A percentile compares a stretch with the other conserved stretches of the same genome.
These are phyloP conservation scores for Dicranocentrus wangi DNA, from an alignment of 2,888 invertebrate species.

Conservation along the genomic window DNA sequence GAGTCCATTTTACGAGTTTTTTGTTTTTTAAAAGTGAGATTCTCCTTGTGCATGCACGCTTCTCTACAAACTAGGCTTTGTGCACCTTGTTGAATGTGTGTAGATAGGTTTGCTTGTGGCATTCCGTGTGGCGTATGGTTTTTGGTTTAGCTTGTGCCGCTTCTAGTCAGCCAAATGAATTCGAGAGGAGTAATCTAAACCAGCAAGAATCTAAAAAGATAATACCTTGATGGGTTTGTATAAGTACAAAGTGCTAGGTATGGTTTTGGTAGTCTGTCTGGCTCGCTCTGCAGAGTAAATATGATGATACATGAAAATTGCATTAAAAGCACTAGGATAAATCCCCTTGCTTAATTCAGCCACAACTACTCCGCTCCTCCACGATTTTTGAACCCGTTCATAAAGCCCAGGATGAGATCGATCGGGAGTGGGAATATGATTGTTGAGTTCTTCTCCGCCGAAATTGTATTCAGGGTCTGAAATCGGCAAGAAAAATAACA, in stretches of 20 bases:
- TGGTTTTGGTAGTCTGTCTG: too few relatives aligned
- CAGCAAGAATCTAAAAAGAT: background rate
- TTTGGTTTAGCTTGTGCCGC: too few relatives aligned
- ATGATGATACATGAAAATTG: slow-evolving; percentile 36
- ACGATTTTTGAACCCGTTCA: slow-evolving; percentile 31
- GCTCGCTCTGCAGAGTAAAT: background rate
- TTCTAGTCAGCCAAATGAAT: background rate
- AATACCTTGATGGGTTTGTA: slow-evolving; percentile 1
- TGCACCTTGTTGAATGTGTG: too few relatives aligned
- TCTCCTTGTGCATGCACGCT: too few relatives aligned
- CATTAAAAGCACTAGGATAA: slow-evolving; percentile 33
- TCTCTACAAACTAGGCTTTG: too few relatives aligned
- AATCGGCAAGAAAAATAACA: slow-evolving; percentile 3
- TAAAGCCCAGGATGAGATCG: slow-evolving; percentile 66
- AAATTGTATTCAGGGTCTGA: slow-evolving; percentile 96
- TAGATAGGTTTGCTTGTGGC: too few relatives aligned
- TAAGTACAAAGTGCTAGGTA: too few relatives aligned
- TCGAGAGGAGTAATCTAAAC: background rate
- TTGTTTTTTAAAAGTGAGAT: too few relatives aligned
- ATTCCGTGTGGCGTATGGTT: too few relatives aligned
- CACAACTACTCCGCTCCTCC: background rate
- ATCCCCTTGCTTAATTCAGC: slow-evolving; percentile 12
- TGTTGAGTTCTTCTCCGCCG: slow-evolving; percentile 97
- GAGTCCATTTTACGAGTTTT: too few relatives aligned
- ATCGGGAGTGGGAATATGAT: slow-evolving; percentile 93